Evolutionary conservation across 2,797 vertebrate genomes (phyloP), one percentile per base, ranked within the genome.

Genomic region (Chrysocyon brachyurus): DNA sequence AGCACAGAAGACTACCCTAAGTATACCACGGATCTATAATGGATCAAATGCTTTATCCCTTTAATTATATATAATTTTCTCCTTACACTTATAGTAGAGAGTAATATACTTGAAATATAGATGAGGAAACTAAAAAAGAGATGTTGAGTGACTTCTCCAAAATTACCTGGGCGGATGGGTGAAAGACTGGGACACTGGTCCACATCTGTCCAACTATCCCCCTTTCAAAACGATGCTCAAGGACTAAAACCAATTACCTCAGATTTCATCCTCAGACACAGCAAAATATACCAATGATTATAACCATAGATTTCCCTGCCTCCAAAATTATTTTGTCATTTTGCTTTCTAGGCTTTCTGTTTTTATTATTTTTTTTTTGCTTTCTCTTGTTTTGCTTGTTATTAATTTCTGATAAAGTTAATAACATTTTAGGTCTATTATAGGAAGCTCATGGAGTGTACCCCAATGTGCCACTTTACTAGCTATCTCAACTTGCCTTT

Each of bases 21-120:
- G 73, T 97, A 89, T 24, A 82, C 52, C 78, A 73, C 77, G n/a
- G 46, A 54, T 68, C 52, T n/a, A 81, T 59, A 59, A 82, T 46
- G 17, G 12, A 17, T 33, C 33, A 87, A 36, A 57, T 28, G 61
- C 19, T 97, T 91, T 83, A 81, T 8, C 22, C 33, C 59, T 24
- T 64, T 22, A 40, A 46, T 87, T 40, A 78, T 54, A 59, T 46
- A 94, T 82, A 70, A 87, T 85, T 73, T 87, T 78, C 31, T 89
- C 31, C 82, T 85, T 56, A 33, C 0, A 75, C 3, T 77, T 54
- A 59, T 2, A 40, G 70, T 28, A 92, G 31, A 15, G 4, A 4
- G 9, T 52, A 28, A 68, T 52, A 78, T 66, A 11, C 11, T 87
- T 46, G 68, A 82, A 83, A 17, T 68, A 86, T 2, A 86, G n/a